Conservation (phyloP, 2,797 vertebrate genomes). For the Acipenser ruthenus region DNA sequence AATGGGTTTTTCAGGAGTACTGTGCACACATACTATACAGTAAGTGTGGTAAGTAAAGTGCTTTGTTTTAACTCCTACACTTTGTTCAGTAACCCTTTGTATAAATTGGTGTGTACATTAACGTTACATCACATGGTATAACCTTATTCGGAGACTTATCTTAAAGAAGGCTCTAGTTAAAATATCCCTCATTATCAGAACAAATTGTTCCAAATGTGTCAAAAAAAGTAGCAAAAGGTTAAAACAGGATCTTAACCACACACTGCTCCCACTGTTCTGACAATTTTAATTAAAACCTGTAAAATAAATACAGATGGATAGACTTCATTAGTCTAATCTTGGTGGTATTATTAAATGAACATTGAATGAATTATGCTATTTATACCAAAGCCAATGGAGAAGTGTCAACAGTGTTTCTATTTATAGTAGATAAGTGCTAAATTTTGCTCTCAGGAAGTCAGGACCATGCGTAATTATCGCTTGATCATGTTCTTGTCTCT, state of each 20-base stretch:
- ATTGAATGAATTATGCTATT: slow-evolving; percentile 25
- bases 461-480: slow-evolving; percentile 13
- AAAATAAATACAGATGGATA: slow-evolving; percentile 24
- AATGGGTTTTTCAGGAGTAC: too few species aligned
- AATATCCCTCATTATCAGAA: too few species aligned
- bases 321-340: slow-evolving; percentile 19
- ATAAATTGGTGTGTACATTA: too few species aligned
- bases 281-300: slow-evolving; percentile 27
- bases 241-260: slow-evolving; percentile 11
- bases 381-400: slow-evolving; percentile 24
- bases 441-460: slow-evolving; percentile 28
- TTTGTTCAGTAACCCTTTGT: too few species aligned
- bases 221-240: background rate
- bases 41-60: too few species aligned
- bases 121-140: too few species aligned
- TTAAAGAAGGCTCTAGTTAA: too few species aligned
- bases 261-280: slow-evolving; percentile 23
- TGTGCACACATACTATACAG: too few species aligned
- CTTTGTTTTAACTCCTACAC: too few species aligned
- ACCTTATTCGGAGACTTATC: too few species aligned
- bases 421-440: slow-evolving; percentile 26
- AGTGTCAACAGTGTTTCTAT: slow-evolving; percentile 23
- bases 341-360: slow-evolving; percentile 28
- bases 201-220: too few species aligned
- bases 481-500: slow-evolving; percentile 13